These are phyloP conservation scores for Drosophila yakuba DNA, from an alignment of 1,140 invertebrate genomes.

Conservation along the genomic window DNA sequence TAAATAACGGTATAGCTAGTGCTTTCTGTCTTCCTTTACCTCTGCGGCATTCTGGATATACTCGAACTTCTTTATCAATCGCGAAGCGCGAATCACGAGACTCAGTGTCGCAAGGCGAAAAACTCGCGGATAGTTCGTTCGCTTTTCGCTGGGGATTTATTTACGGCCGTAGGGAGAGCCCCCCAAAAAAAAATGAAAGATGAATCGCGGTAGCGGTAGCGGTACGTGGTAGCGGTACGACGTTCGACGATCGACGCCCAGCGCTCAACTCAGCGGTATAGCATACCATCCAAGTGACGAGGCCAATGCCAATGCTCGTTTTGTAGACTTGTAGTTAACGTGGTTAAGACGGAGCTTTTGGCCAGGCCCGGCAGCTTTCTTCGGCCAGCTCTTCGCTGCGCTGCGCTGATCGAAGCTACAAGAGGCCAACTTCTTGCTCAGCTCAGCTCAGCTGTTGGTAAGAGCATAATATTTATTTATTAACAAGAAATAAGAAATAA, in stretches of 20 bases:
- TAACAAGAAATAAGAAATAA: neutral
- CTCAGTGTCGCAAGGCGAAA: constrained; percentile 26
- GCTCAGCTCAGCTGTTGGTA: neutral
- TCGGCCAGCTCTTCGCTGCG: constrained; percentile 28
- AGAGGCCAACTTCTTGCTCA: neutral
- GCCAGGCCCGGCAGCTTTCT: constrained; percentile 59
- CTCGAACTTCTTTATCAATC: constrained; percentile 61
- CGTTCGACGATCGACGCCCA: constrained; percentile 38
- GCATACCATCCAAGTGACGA: constrained; percentile 9
- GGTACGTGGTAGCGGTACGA: constrained; percentile 18
- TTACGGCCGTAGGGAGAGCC: constrained; percentile 2
- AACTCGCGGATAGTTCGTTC: constrained; percentile 25
- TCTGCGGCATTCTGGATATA: constrained; percentile 64
- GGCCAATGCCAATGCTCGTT: constrained; percentile 33
- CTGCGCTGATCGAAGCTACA: constrained; percentile 3
- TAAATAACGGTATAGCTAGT: constrained; percentile 54
- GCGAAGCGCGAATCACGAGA: constrained; percentile 61
- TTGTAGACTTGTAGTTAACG: constrained; percentile 55
- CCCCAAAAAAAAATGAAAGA: neutral
- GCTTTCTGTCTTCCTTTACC: constrained; percentile 65
- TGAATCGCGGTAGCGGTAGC: neutral
- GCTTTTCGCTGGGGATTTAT: constrained; percentile 5
- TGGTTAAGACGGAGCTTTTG: constrained; percentile 71
- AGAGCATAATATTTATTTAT: constrained; percentile 1
- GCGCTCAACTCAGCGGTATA: constrained; percentile 26